Conservation (phyloP, 2,888 invertebrate genomes). For the Encarsia formosa region DNA sequence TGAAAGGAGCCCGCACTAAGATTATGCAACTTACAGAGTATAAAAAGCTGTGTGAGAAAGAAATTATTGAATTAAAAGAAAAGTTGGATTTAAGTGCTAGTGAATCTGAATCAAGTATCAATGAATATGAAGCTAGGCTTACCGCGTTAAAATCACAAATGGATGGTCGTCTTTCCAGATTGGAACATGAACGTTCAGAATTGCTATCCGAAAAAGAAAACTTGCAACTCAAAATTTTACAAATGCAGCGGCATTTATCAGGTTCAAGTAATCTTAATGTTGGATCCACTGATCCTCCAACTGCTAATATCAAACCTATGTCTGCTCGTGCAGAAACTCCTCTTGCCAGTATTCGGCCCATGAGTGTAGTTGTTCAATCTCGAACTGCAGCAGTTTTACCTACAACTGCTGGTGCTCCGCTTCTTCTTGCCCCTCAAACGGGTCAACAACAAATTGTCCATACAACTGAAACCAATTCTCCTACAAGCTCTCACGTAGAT, state of each 20-base stretch:
- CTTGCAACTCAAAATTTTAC: slow-evolving; percentile 65
- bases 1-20: slow-evolving; percentile 71
- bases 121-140: slow-evolving; percentile 51
- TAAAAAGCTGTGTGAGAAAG: slow-evolving; percentile 51
- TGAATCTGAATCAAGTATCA: slow-evolving; percentile 42
- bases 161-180: slow-evolving; percentile 63
- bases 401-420: slow-evolving; percentile 60
- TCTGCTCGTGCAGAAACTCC: slow-evolving; percentile 82
- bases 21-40: slow-evolving; percentile 70
- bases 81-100: slow-evolving; percentile 39
- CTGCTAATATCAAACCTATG: slow-evolving; percentile 93
- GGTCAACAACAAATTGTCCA: slow-evolving; percentile 47
- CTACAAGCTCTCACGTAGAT: slow-evolving; percentile 73
- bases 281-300: slow-evolving; percentile 61
- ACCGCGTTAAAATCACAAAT: slow-evolving; percentile 66
- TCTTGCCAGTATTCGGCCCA: slow-evolving; percentile 88
- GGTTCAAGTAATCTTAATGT: slow-evolving; percentile 59
- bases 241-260: slow-evolving; percentile 66
- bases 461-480: slow-evolving; percentile 59
- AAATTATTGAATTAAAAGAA: slow-evolving; percentile 41
- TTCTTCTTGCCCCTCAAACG: slow-evolving; percentile 45
- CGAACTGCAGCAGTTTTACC: slow-evolving; percentile 76
- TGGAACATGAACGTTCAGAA: slow-evolving; percentile 71
- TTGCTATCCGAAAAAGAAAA: slow-evolving; percentile 65
- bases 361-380: slow-evolving; percentile 66